Conservation (phyloP, 2,113 vertebrate genomes). For the Neopipo cinnamomea region DNA sequence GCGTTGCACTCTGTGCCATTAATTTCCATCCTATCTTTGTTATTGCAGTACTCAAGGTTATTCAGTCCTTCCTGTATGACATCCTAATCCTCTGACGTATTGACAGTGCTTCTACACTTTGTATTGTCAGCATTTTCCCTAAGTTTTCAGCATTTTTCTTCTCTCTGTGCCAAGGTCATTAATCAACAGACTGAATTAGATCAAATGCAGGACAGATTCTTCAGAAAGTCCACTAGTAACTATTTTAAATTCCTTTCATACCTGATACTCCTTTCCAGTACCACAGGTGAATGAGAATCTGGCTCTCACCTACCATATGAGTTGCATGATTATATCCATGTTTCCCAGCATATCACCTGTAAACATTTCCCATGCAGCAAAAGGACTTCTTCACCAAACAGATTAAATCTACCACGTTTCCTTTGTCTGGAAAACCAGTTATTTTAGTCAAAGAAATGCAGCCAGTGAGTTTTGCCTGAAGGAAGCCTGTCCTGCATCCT, state of each 20-base stretch:
- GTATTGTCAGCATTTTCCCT: background rate
- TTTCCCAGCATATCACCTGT: background rate
- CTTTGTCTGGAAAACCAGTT: constrained; percentile 6
- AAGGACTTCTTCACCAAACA: background rate
- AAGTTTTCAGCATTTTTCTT: background rate
- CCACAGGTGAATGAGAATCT: background rate
- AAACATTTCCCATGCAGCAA: background rate
- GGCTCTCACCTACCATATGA: background rate
- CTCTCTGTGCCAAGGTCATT: background rate
- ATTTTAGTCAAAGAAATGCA: background rate
- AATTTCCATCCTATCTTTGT: background rate
- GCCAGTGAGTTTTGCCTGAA: background rate
- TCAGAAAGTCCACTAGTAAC: background rate
- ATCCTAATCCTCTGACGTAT: background rate
- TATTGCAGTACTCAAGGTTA: background rate
- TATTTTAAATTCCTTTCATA: background rate
- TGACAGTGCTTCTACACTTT: background rate
- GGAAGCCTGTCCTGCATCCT: background rate
- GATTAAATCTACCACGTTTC: background rate
- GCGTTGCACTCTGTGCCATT: background rate
- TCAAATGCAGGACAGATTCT: background rate
- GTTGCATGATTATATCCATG: background rate
- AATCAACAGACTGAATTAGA: background rate
- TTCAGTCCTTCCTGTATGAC: background rate
- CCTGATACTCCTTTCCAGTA: background rate